Base-by-base conservation (phyloP, 2,797 vertebrate species). In the Pseudochirops cupreus region DNA sequence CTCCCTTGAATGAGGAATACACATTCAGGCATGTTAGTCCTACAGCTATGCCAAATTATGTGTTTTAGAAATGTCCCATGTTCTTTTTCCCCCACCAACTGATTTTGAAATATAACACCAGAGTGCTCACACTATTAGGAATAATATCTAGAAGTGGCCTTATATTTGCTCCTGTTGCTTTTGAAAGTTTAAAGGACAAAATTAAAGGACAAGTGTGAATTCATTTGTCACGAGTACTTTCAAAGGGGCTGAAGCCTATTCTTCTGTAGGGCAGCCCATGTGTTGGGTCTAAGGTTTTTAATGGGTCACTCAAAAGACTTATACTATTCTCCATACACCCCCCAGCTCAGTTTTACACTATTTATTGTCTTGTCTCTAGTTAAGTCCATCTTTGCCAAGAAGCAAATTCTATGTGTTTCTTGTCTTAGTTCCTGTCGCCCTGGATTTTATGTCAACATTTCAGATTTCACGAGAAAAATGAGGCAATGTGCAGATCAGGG, bases 401-500 rank as follows among this genome's bases (percentile, higher is more conserved):
- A 98, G 97, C 95, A 97, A 97, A 97, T 91, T 95, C 92, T 50
- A 94, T 55, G 93, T 96, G 53, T 67, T 96, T 92, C 57, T 97
- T 89, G 97, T 92, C 67, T 94, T 97, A 91, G 0, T 58, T 91
- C 94, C 92, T 95, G 93, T 87, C 10, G 26, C 21, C 92, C 89
- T 97, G 95, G 95, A 97, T 94, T 97, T 95, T 96, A 97, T 39
- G 59, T 31, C 96, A 92, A 94, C 62, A 92, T 94, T 98, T 97
- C 54, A 62, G 93, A 97, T 98, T 96, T 94, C 93, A 91, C 92
- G 74, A 0, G 0, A 96, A 67, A 97, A 98, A 96, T 94, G 74
- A 0, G 1, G 90, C 95, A 54, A 94, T 97, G 7, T 53, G 92
- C 97, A 96, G 95, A 93, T 97, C 90, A 95, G 59, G 57, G 95